Conservation (phyloP, 23 tunicate species). For the Botrylloides violaceus region DNA sequence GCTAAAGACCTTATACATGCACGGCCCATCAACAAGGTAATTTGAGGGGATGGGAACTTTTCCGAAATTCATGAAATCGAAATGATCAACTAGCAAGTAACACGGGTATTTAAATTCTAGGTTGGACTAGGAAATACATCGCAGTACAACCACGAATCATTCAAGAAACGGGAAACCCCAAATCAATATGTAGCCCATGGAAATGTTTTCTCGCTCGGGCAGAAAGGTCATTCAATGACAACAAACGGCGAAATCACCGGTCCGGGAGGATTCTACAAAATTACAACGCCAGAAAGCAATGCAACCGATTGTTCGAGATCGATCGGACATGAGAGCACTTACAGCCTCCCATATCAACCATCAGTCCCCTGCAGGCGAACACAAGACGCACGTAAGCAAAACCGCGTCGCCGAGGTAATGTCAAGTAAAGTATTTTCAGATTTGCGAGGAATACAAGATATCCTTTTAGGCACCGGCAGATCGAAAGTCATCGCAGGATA, state of each 20-base stretch:
- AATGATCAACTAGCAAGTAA: too few relatives aligned
- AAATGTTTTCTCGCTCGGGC: slow-evolving; percentile 59
- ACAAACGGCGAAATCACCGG: slow-evolving; percentile 69
- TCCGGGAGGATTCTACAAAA: slow-evolving; percentile 67
- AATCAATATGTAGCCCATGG: slow-evolving; percentile 59
- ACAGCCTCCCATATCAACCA: slow-evolving; percentile 12
- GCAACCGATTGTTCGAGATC: slow-evolving; percentile 14
- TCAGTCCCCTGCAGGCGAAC: slow-evolving; percentile 12
- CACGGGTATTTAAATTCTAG: too few relatives aligned
- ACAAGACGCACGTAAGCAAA: slow-evolving; percentile 11
- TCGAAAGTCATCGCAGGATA: background rate
- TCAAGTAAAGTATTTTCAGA: too few relatives aligned
- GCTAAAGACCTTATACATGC: slow-evolving; percentile 68
- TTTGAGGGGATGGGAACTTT: too few relatives aligned
- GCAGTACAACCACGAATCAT: slow-evolving; percentile 73
- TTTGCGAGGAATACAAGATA: too few relatives aligned
- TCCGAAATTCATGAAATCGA: too few relatives aligned
- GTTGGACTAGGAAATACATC: slow-evolving; percentile 69
- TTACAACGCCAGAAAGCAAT: slow-evolving; percentile 42
- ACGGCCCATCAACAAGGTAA: slow-evolving; percentile 53
- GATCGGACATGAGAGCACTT: slow-evolving; percentile 1
- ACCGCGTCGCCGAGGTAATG: background rate
- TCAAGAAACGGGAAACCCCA: slow-evolving; percentile 46
- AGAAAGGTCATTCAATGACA: slow-evolving; percentile 44
- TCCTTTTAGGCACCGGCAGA: too few relatives aligned